Conservation (phyloP, 2,888 invertebrate genomes). For the Cartodere bifasciata region DNA sequence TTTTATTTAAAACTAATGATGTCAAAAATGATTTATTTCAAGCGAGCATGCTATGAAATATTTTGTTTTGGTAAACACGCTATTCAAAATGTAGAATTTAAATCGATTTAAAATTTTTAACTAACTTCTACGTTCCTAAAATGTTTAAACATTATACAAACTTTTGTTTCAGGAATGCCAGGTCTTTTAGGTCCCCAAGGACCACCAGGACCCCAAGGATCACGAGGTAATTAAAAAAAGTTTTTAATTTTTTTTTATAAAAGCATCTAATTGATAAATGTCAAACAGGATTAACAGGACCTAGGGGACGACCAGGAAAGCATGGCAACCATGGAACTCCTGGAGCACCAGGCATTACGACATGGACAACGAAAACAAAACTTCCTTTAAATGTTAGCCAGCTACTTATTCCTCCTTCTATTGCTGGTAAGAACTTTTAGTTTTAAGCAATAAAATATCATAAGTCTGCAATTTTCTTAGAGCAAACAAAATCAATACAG, state of each 20-base stretch:
- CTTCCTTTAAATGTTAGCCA: constrained; percentile 54
- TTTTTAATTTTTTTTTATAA: constrained; percentile 1
- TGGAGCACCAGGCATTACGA: constrained; percentile 70
- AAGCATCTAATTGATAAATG: constrained; percentile 1
- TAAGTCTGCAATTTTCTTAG: no score
- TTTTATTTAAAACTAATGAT: no score
- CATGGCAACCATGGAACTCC: constrained; percentile 61
- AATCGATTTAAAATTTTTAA: no score
- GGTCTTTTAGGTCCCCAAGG: constrained; percentile 58
- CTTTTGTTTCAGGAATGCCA: constrained; percentile 43
- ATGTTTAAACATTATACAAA: no score
- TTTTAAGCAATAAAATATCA: no score
- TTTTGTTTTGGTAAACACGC: no score
- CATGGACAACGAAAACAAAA: constrained; percentile 54
- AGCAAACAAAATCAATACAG: no score
- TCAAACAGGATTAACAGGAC: constrained; percentile 46
- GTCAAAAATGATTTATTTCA: no score
- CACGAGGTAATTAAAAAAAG: constrained; percentile 40
- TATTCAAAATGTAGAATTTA: no score
- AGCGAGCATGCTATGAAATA: no score
- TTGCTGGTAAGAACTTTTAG: constrained; percentile 45
- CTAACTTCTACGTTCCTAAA: no score
- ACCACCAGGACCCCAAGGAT: constrained; percentile 60
- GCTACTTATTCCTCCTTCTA: constrained; percentile 74
- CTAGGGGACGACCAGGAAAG: constrained; percentile 60